Evolutionary conservation across 2,113 vertebrate genomes (phyloP).

Genomic region (Centropus unirufus): DNA sequence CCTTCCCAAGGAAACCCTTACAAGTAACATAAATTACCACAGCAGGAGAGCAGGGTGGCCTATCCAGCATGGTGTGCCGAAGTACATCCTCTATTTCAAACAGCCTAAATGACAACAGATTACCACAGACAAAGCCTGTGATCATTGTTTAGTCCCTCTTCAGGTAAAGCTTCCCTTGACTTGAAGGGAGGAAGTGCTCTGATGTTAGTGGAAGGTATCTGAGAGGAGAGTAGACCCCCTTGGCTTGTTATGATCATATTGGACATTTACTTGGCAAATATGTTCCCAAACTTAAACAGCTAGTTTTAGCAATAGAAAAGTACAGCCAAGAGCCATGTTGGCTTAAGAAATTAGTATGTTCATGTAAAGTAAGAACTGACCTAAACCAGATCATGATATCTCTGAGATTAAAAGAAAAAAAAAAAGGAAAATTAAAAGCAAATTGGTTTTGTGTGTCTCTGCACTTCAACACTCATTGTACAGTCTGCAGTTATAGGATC

Average conservation of each 20-base stretch:
- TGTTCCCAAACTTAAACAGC: not conserved
- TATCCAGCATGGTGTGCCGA: not conserved
- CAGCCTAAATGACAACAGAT: not conserved
- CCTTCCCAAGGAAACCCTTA: not conserved
- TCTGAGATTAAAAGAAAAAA: not conserved
- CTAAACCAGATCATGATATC: constrained; percentile 21
- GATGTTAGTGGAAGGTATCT: not conserved
- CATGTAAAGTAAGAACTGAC: constrained; percentile 34
- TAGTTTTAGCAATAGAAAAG: not conserved
- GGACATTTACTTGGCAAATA: not conserved
- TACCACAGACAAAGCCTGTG: not conserved
- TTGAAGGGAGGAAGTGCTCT: not conserved
- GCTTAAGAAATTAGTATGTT: constrained; percentile 1
- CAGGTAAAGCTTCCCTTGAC: not conserved
- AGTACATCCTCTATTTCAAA: not conserved
- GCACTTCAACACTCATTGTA: constrained; percentile 51
- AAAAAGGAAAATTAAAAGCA: not conserved
- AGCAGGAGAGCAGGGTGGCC: not conserved
- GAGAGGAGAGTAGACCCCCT: not conserved
- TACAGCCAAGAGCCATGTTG: constrained; percentile 21
- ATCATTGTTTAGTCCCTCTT: not conserved
- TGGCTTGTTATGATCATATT: not conserved
- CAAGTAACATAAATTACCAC: not conserved
- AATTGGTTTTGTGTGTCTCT: constrained; percentile 18
- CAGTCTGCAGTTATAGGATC: constrained; percentile 49